Evolutionary conservation across 92 coral and sea anemone species (phyloP), one percentile per base, ranked within the genome.

Genomic region (Phenganax subtilis): DNA sequence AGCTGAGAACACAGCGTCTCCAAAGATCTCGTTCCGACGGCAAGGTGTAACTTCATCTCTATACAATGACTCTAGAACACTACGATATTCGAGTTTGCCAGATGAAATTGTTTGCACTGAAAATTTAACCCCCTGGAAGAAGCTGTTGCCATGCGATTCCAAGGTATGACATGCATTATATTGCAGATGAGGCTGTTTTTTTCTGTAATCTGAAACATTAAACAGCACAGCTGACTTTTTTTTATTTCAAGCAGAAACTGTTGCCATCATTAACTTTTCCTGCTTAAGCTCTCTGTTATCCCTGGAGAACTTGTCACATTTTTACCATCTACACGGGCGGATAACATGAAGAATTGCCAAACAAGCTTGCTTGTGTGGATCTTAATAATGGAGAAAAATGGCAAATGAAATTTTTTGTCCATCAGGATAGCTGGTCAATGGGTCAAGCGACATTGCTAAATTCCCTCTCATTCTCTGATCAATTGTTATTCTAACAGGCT

Each of bases 71-170:
- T 86, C 91, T 5, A 75, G 88, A 12, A 74, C 92, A 11, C 54
- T 94, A 61, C 86, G 96, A 71, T 93, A 94, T 85, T 87, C 98
- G n/a, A 90, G 97, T 15, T 76, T 94, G 55, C 96, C 97, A 65
- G 86, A 94, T 53, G 98, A 94, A 75, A 77, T 90, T 51, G 98
- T 94, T 14, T 94, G 98, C 52, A 94, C 98, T 77, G 98, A 94
- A 75, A 94, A 94, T 70, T 92, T 94, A 3, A 94, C 98, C 0
- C 98, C 98, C 8, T 94, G 98, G 98, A 94, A 94, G 56, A 94
- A 94, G 76, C 89, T 94, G n/a, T 66, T 94, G 25, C 98, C 98
- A 17, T 94, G 98, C 76, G 97, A 94, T 80, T 91, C 98, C 67
- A 94, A 94, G 97, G 98, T 93, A 73, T 7, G 8, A n/a, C 10